Evolutionary conservation across 2,113 vertebrate species (phyloP), one percentile per base, ranked within the genome.

Genomic region (Cercocebus atys): DNA sequence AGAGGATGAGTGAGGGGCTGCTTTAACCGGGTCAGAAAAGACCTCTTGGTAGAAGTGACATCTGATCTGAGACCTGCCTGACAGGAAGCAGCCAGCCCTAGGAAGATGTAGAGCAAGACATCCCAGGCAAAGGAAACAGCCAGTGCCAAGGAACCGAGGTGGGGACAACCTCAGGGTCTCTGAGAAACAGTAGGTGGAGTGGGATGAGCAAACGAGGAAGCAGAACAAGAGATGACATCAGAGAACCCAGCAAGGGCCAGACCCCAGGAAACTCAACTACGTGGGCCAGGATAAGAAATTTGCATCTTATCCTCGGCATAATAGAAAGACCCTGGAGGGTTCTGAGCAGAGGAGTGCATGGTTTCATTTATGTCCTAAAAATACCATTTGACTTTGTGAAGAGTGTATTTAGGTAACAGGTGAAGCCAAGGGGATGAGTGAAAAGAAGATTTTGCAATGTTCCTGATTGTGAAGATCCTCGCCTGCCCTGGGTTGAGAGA

Each of bases 371-470:
- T 70, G 32, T 80, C 72, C 76, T 55, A 27, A 96, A 95, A 83
- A 7, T 79, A 5, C 43, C 40, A 64, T 8, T 40, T 94, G 10
- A 3, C 27, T 95, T 76, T 73, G 43, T 94, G 72, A 92, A 95
- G 70, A 93, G 78, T n/a, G 27, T 72, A 92, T 95, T 68, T 94
- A 80, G 20, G 55, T 80, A 92, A 96, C 32, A 88, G 27, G 18
- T 47, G 17, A 81, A 76, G 12, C 18, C n/a, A 96, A 94, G 5
- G 38, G 88, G 45, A 35, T 35, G 22, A 79, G 30, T 52, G 72
- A 73, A 96, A 61, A 75, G 78, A 73, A 32, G 14, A 18, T 68
- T 18, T 78, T 75, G 43, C 14, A 25, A 52, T 80, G 59, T 27
- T 95, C 40, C n/a, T 32, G 43, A 68, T 43, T 75, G n/a, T n/a